Percentiles rank a stretch among this genome's conserved stretches.
Conservation (phyloP, 1,140 invertebrate species). For the Phenacoccus solenopsis region DNA sequence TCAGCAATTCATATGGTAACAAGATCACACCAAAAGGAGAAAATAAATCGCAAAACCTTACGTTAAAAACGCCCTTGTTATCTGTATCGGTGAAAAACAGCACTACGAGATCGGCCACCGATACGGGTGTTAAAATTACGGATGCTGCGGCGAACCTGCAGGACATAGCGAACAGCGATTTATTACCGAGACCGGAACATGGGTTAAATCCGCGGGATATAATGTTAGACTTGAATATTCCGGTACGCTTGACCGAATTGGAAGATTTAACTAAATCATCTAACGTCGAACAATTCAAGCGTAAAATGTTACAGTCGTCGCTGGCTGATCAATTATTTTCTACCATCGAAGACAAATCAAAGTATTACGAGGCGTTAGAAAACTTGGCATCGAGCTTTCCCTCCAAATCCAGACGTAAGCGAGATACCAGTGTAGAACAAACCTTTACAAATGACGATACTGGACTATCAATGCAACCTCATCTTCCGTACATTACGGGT, state of each 20-base stretch:
- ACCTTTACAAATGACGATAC: too few relatives aligned
- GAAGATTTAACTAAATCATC: neutral
- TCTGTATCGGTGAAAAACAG: neutral
- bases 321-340: neutral
- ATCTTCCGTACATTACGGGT: too few relatives aligned
- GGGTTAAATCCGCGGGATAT: neutral
- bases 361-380: neutral
- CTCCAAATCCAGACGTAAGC: neutral
- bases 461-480: too few relatives aligned
- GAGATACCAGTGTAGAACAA: too few relatives aligned
- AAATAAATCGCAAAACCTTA: neutral
- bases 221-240: neutral
- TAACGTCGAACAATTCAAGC: neutral
- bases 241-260: neutral
- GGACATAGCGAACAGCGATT: neutral
- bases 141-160: neutral
- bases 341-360: neutral
- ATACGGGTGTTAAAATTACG: neutral
- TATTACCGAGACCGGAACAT: neutral
- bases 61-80: neutral
- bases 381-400: neutral
- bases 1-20: neutral
- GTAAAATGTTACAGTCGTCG: neutral
- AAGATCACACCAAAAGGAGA: neutral
- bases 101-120: neutral